Base-by-base conservation (phyloP, 1,140 invertebrate species). In the Gonatopus flavifemur region DNA sequence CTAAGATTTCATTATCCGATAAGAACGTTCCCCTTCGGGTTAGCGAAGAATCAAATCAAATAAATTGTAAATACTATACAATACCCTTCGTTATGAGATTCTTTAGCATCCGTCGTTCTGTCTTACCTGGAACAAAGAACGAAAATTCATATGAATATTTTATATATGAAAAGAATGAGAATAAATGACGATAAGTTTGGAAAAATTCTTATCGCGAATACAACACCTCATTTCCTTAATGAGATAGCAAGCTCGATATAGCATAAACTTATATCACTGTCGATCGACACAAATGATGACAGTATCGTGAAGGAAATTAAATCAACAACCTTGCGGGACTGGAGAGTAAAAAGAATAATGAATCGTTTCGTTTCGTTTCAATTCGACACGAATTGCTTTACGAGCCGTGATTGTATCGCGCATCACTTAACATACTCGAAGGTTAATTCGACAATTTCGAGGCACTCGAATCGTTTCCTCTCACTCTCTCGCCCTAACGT, bases 81-180 rank as follows among this genome's bases (percentile, higher is more conserved):
- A n/a, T n/a, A n/a, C n/a, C n/a, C n/a, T n/a, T n/a, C n/a, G n/a
- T n/a, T n/a, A n/a, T n/a, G n/a, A n/a, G n/a, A n/a, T n/a, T n/a
- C n/a, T n/a, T n/a, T n/a, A n/a, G n/a, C n/a, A n/a, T n/a, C n/a
- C n/a, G n/a, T n/a, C n/a, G n/a, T n/a, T n/a, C n/a, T n/a, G n/a
- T n/a, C 58, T 61, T 59, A 56, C 52, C 56, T 57, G 52, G 3
- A 56, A 59, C 50, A 54, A 3, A 64, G 39, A 30, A n/a, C n/a
- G n/a, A n/a, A n/a, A n/a, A n/a, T n/a, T n/a, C n/a, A n/a, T n/a
- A n/a, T n/a, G n/a, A n/a, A n/a, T n/a, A n/a, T n/a, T n/a, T n/a
- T n/a, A n/a, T n/a, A n/a, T n/a, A n/a, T n/a, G n/a, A n/a, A 24
- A 28, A 2, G 9, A 35, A 37, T 13, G 1, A 8, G 28, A 45